A percentile compares a stretch with the other conserved stretches of the same genome.
Conservation (phyloP, 2,113 vertebrate genomes). For the Gymnocephalus cernua region DNA sequence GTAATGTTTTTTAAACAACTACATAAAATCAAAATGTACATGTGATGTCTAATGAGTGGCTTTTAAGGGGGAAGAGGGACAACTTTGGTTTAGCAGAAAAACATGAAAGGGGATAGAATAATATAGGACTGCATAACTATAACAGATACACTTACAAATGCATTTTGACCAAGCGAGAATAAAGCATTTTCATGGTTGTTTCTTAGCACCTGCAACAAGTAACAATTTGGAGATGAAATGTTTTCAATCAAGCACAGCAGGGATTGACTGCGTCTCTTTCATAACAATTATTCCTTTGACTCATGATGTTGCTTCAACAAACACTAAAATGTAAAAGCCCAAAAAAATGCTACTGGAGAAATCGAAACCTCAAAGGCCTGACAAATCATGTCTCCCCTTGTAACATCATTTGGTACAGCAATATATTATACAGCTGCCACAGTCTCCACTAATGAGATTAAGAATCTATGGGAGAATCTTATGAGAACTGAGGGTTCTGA, state of each 20-base stretch:
- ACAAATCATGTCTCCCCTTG: background rate
- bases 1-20: no score
- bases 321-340: background rate
- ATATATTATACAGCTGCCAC: background rate
- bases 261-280: slow-evolving; percentile 8
- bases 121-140: background rate
- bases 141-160: background rate
- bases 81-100: background rate
- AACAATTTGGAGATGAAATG: background rate
- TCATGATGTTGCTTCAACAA: slow-evolving; percentile 12
- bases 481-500: background rate
- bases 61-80: background rate
- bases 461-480: background rate
- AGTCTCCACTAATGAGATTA: background rate
- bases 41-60: background rate
- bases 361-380: slow-evolving; percentile 13
- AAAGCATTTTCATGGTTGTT: background rate
- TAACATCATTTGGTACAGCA: background rate
- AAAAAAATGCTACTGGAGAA: background rate
- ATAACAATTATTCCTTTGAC: slow-evolving; percentile 1
- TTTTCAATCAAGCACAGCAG: background rate
- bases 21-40: background rate
- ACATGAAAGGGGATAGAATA: background rate
- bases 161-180: background rate
- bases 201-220: background rate